Evolutionary conservation across 2,888 invertebrate species (phyloP), one percentile per base, ranked within the genome.

Genomic region (Drosophila atripex): DNA sequence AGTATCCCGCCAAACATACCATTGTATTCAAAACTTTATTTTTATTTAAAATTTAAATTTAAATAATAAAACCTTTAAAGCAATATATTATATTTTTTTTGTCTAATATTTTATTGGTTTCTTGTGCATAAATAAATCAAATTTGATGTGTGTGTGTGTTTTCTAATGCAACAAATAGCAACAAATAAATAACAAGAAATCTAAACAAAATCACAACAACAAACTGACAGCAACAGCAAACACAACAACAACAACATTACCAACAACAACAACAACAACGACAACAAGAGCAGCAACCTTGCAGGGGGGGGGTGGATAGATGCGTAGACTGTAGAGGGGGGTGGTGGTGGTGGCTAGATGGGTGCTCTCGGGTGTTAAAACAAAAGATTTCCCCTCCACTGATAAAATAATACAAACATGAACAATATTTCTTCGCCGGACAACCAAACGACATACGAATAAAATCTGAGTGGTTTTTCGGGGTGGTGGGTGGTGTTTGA

Each of bases 111-210:
- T 18, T 41, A 46, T 18, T 43, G 28, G 23, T 30, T 38, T n/a
- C 11, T 43, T 56, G 55, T 46, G 52, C 30, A 55, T 52, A 73
- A 78, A 83, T 86, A 87, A 86, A 85, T 85, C 82, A 84, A 84
- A 84, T 78, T 71, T 71, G 74, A 85, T 77, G 85, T 86, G 66
- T 79, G n/a, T n/a, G n/a, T n/a, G n/a, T n/a, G n/a, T n/a, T 74
- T 55, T 69, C 51, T 51, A 63, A 57, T 71, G 72, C 57, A 75
- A 80, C 80, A 74, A 74, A 74, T 73, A 64, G 78, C 74, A 84
- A 77, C 74, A 82, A 84, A 82, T 85, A 86, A 86, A 84, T 80
- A 86, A 77, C 87, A 77, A 53, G 75, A 87, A 74, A 82, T 76
- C 79, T 73, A 78, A 85, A 77, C 82, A 76, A 61, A 82, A 76